A percentile compares a stretch with the other conserved stretches of the same genome.
Evolutionary conservation across 2,797 vertebrate genomes (phyloP).

Genomic region (Cyprinella venusta): DNA sequence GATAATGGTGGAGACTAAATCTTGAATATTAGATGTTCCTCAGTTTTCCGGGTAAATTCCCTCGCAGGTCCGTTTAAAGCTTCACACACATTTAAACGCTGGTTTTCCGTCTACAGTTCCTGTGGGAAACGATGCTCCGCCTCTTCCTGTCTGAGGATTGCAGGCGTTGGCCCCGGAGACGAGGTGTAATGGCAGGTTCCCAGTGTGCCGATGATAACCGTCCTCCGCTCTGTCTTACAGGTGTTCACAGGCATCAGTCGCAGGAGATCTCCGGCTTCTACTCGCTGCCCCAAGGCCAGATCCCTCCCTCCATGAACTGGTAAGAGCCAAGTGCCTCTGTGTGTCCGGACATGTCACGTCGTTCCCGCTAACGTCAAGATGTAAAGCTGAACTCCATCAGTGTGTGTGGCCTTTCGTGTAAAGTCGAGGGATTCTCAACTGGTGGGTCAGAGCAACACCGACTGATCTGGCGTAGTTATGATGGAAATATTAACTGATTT

Average conservation of each 20-base stretch:
- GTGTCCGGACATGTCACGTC: slow-evolving; percentile 52
- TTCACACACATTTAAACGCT: not conserved
- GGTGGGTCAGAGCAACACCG: not conserved
- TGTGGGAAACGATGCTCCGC: not conserved
- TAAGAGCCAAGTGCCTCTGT: slow-evolving; percentile 71
- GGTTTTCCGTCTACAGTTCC: not conserved
- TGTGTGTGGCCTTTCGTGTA: not conserved
- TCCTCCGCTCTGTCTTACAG: slow-evolving; percentile 70
- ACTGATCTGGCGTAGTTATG: not conserved
- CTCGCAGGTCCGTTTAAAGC: too few species aligned
- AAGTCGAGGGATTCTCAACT: not conserved
- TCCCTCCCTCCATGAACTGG: slow-evolving; percentile 95
- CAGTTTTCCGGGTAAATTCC: too few species aligned
- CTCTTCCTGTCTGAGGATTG: slow-evolving; percentile 2
- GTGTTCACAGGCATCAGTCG: slow-evolving; percentile 91
- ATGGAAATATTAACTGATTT: not conserved
- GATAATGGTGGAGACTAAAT: not conserved
- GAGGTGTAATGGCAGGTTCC: slow-evolving; percentile 70
- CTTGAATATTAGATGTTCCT: not conserved
- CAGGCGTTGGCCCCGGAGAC: slow-evolving; percentile 48
- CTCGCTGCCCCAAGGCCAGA: slow-evolving; percentile 91
- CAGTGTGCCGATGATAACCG: slow-evolving; percentile 64
- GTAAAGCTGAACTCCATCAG: not conserved
- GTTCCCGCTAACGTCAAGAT: not conserved
- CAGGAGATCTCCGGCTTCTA: slow-evolving; percentile 95